Evolutionary conservation across 2,797 vertebrate genomes (phyloP), one percentile per base, ranked within the genome.

Genomic region (Echeneis naucrates): DNA sequence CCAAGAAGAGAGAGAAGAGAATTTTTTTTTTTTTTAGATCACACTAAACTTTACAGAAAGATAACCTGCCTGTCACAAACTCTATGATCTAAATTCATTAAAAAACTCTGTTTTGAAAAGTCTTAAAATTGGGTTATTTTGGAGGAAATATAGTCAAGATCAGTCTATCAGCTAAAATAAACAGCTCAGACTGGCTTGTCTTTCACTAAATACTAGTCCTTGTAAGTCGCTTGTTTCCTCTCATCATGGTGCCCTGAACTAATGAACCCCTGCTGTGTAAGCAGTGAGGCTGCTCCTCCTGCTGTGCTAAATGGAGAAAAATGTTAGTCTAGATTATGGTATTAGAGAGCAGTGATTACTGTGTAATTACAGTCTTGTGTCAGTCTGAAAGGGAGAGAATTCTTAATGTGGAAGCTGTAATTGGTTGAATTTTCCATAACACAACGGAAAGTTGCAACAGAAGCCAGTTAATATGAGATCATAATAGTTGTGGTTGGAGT

Each of bases 211-310:
- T 63, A 77, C 69, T 45, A 63, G 65, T 44, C 61, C 48, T 55
- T 72, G n/a, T 44, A 73, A 47, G 52, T 78, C 63, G 61, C 47
- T 58, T 68, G 35, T 66, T 33, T 19, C 38, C 30, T 72, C 72
- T 76, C 66, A 77, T 21, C 55, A 56, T 52, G 69, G 65, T 27
- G 65, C 51, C 70, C 11, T 30, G 68, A 83, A 77, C 56, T 78
- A 88, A 86, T 86, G 52, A 84, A 70, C 74, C 69, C 78, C 80
- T 14, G 16, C 76, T 80, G 77, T 68, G 78, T 21, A 60, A 55
- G 48, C 75, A 70, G 72, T 53, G 55, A 26, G 54, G 47, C 59
- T 42, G 51, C 63, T 70, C 11, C 37, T 72, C 66, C 67, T 6
- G 54, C 82, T 80, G 58, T 42, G 75, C 32, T 68, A 60, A 69